Evolutionary conservation across 2,797 vertebrate genomes (phyloP).

Genomic region (Acrossocheilus fasciatus): DNA sequence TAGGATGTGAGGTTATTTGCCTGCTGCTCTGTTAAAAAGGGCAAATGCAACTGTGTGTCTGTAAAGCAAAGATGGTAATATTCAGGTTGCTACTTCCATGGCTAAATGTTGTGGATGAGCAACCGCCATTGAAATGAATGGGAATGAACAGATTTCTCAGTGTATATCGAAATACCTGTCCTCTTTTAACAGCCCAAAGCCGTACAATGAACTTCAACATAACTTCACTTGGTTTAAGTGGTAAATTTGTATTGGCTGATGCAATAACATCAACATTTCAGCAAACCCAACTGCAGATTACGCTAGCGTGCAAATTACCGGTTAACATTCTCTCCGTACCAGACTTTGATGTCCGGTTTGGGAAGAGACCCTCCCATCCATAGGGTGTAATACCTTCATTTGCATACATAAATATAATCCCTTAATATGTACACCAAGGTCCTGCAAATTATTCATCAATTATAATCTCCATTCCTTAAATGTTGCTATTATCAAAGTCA

Average conservation of each 20-base stretch:
- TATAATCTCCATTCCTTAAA: conserved; percentile 65
- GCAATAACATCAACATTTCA: conserved; percentile 17
- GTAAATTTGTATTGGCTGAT: conserved; percentile 4
- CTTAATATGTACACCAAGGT: conserved; percentile 74
- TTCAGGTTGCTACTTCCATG: background rate
- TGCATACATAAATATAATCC: conserved; percentile 66
- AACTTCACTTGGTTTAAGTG: background rate
- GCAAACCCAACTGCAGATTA: background rate
- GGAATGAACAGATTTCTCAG: background rate
- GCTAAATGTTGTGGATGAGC: background rate
- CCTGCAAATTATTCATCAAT: conserved; percentile 71
- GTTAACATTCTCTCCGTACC: conserved; percentile 48
- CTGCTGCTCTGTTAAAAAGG: background rate
- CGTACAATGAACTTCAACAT: background rate
- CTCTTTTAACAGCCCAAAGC: background rate
- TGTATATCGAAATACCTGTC: no score
- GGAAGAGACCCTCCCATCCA: conserved; percentile 61
- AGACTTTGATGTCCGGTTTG: conserved; percentile 79
- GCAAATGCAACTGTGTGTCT: background rate
- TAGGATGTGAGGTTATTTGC: background rate
- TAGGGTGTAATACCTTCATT: conserved; percentile 72
- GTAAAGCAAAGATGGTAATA: background rate
- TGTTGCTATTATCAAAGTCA: conserved; percentile 56
- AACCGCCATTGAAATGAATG: background rate
- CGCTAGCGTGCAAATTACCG: background rate